Percentiles rank a stretch among this genome's conserved stretches.
Conservation (phyloP, 2,113 vertebrate genomes). For the Numida meleagris region DNA sequence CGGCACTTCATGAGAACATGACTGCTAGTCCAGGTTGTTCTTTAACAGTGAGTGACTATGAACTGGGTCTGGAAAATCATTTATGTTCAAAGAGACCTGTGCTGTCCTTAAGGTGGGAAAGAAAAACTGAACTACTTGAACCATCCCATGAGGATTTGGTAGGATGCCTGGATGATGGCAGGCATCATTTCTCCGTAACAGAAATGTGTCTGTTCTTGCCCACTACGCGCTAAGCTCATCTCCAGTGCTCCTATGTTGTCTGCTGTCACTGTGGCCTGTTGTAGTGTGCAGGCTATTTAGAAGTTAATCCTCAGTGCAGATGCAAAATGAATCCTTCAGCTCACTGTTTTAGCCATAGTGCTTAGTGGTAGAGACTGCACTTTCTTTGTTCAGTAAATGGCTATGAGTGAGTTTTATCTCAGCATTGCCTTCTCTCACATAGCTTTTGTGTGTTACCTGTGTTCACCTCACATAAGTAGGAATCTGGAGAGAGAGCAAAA, state of each 20-base stretch:
- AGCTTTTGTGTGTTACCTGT: not conserved
- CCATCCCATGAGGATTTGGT: accelerated
- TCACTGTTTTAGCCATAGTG: not conserved
- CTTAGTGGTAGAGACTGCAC: not conserved
- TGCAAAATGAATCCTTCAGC: not conserved
- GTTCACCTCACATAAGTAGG: not conserved
- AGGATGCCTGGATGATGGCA: not conserved
- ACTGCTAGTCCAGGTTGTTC: not conserved
- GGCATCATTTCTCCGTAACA: too few relatives aligned
- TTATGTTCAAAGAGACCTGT: not conserved
- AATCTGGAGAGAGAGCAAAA: not conserved
- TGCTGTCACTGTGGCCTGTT: not conserved
- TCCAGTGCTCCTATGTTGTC: not conserved
- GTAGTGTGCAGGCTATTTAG: not conserved
- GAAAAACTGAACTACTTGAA: not conserved
- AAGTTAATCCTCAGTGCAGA: not conserved
- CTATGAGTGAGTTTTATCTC: not conserved
- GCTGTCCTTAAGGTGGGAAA: not conserved
- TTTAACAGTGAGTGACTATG: not conserved
- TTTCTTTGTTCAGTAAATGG: not conserved
- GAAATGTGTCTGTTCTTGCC: not conserved
- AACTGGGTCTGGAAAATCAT: not conserved
- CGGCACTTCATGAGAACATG: not conserved
- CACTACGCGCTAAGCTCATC: accelerated
- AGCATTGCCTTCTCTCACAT: not conserved